A percentile compares a stretch with the other conserved stretches of the same genome.
Evolutionary conservation across 2,113 vertebrate genomes (phyloP).

Genomic region (Neogobius melanostomus): DNA sequence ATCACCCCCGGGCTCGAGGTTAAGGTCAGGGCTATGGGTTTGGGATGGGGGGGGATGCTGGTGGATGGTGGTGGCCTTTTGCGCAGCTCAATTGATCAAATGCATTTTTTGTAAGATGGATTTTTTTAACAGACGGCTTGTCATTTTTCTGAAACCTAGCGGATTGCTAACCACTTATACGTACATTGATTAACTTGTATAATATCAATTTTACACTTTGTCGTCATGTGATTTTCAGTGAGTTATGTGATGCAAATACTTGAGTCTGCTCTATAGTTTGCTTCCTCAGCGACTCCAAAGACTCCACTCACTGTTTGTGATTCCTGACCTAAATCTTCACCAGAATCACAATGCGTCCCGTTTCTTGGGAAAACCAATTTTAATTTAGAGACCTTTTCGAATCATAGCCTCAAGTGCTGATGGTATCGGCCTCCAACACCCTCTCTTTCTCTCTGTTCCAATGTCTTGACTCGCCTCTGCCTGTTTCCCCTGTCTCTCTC

Average conservation of each 20-base stretch:
- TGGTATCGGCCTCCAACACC: constrained; percentile 6
- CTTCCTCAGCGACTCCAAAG: neutral
- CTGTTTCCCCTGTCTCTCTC: constrained; percentile 1
- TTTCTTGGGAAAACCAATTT: constrained; percentile 17
- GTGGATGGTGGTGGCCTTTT: neutral
- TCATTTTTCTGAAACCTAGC: no score
- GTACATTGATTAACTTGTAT: no score
- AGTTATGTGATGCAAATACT: no score
- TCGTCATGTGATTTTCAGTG: no score
- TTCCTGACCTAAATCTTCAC: neutral
- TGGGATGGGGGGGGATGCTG: neutral
- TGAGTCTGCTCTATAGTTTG: no score
- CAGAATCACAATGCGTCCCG: neutral
- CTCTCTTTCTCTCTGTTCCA: constrained; percentile 1
- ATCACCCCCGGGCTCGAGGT: neutral
- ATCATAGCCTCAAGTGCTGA: constrained; percentile 15
- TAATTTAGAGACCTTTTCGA: constrained; percentile 13
- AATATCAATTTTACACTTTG: no score
- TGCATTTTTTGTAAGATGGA: no score
- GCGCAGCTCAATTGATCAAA: no score
- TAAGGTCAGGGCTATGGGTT: neutral
- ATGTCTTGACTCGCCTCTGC: neutral
- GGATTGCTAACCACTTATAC: no score
- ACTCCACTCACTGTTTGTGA: neutral
- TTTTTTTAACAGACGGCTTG: no score